Evolutionary conservation across 2,888 invertebrate genomes (phyloP).

Genomic region (Patella depressa): DNA sequence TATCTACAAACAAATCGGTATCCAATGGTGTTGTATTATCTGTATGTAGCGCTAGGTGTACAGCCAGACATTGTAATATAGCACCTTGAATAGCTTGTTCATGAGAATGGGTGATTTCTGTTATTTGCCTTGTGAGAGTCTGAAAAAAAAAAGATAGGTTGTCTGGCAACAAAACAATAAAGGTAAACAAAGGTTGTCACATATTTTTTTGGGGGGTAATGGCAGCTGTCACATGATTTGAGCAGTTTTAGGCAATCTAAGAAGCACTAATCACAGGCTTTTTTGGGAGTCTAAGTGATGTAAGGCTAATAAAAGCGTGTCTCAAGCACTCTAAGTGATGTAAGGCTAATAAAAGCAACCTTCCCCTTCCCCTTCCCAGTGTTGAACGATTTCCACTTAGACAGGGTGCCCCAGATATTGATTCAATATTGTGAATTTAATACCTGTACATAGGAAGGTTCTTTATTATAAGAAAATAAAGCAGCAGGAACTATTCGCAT

Average conservation of each 20-base stretch:
- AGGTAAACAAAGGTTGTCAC: background rate
- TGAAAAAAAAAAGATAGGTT: slow-evolving; percentile 26
- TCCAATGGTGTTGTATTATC: slow-evolving; percentile 38
- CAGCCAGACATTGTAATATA: slow-evolving; percentile 75
- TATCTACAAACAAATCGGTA: slow-evolving; percentile 45
- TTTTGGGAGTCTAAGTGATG: no score
- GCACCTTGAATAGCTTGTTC: slow-evolving; percentile 71
- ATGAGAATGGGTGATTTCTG: slow-evolving; percentile 78
- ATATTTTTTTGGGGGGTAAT: background rate
- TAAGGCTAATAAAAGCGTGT: no score
- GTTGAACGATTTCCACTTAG: no score
- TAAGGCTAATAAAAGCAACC: no score
- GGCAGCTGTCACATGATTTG: no score
- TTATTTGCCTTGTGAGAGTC: slow-evolving; percentile 51
- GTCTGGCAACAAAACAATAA: background rate
- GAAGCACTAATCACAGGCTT: no score
- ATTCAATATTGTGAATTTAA: no score
- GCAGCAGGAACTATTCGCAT: slow-evolving; percentile 82
- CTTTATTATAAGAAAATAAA: slow-evolving; percentile 72
- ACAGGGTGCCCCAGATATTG: no score
- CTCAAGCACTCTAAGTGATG: no score
- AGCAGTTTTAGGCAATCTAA: no score
- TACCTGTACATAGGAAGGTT: slow-evolving; percentile 48
- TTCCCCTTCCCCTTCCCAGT: no score
- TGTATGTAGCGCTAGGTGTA: slow-evolving; percentile 72